A percentile compares a stretch with the other conserved stretches of the same genome.
Conservation (phyloP, 2,113 vertebrate genomes). For the Pantherophis guttatus region DNA sequence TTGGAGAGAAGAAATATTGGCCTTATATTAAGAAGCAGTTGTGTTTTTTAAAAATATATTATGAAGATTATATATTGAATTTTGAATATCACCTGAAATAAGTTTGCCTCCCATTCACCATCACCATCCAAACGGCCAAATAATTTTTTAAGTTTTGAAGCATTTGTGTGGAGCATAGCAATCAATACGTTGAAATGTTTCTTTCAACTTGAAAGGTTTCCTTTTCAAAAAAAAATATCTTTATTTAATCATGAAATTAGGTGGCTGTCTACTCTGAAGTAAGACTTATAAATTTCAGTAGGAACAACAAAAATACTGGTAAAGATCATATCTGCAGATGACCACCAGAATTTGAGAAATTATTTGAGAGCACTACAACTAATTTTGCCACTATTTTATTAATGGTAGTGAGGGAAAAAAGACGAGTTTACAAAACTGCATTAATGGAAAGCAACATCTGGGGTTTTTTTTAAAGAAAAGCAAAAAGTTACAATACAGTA, state of each 20-base stretch:
- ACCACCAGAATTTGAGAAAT: background rate
- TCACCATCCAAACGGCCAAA: background rate
- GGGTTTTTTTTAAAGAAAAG: background rate
- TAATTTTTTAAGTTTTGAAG: background rate
- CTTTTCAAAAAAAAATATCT: background rate
- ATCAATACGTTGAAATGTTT: background rate
- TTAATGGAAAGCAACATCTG: background rate
- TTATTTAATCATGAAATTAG: background rate
- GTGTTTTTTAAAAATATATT: background rate
- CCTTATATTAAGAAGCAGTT: background rate
- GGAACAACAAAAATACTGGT: background rate
- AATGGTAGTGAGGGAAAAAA: background rate
- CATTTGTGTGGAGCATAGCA: too few relatives aligned
- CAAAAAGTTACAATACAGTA: background rate
- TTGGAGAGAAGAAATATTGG: background rate
- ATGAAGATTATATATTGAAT: background rate
- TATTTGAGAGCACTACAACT: background rate
- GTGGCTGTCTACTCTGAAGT: background rate
- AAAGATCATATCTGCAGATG: background rate
- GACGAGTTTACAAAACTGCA: background rate
- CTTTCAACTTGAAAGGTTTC: background rate
- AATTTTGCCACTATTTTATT: background rate
- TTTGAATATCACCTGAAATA: background rate
- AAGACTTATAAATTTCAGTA: background rate
- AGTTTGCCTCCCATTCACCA: background rate